phyloP scores from a whole-genome alignment of 2,888 invertebrate species.

The Heliconius cydno region DNA sequence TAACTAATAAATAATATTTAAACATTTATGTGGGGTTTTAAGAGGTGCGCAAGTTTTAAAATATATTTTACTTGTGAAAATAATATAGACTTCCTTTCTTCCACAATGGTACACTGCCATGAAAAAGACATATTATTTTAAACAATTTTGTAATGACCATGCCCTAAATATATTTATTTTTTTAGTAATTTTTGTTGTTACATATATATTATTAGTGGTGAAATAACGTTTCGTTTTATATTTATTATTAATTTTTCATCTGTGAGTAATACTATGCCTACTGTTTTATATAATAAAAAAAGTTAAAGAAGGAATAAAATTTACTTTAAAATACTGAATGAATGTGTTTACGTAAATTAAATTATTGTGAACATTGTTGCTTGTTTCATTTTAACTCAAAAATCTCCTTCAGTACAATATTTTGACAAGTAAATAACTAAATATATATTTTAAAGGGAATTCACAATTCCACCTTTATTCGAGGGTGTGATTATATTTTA shows the following conservation, averaged over 20 bases:
- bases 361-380: conserved; percentile 32
- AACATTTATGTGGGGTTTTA: neutral
- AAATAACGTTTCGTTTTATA: neutral
- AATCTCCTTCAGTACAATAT: neutral
- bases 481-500: neutral
- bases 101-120: conserved; percentile 16
- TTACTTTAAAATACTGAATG: conserved; percentile 21
- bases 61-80: neutral
- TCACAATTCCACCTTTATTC: neutral
- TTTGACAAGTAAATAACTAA: neutral
- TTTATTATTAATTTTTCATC: neutral
- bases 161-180: neutral
- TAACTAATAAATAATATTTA: conserved; percentile 5
- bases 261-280: neutral
- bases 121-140: conserved; percentile 1
- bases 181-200: neutral
- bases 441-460: no score
- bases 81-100: neutral
- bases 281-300: neutral
- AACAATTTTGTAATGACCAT: no score
- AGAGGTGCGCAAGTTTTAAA: neutral
- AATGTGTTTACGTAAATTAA: conserved; percentile 43
- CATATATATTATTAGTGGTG: neutral
- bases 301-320: neutral
- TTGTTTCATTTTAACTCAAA: conserved; percentile 15